Base-by-base conservation (phyloP, 1,140 invertebrate species). In the Drosophila orosa region DNA sequence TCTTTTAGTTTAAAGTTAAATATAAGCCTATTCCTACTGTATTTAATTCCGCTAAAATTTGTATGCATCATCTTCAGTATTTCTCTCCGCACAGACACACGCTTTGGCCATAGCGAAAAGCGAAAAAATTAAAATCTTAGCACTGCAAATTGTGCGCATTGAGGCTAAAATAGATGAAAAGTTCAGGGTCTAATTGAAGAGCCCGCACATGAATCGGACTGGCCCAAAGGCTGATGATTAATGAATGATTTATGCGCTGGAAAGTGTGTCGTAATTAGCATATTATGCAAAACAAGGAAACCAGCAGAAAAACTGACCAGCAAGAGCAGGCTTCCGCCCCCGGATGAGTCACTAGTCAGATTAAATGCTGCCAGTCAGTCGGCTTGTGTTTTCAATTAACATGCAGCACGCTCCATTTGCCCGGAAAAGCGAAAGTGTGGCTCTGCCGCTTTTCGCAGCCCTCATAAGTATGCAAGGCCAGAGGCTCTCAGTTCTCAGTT, bases 261-360 rank as follows among this genome's bases (percentile, higher is more conserved):
- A 87, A 87, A 78, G 65, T 67, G 62, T 69, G 62, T 63, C 55
- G 68, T 65, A 83, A 83, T 87, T 87, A 83, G 75, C 83, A 86
- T 86, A 79, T 67, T 87, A 83, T 83, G 79, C 63, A 80, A 79
- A 83, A 67, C 54, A 58, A 55, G 44, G 56, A 75, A 76, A 82
- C 63, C 62, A 77, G 55, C 55, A 60, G 48, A 54, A 63, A 62
- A 62, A 56, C 39, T 71, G 67, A 50, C 75, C 68, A 22, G 29
- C 12, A 13, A 55, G 10, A 55, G n/a, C 31, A 42, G 19, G 17
- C 59, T 55, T 59, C 48, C 24, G 31, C 8, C 27, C 17, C 39
- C 25, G 52, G 45, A 44, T 25, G 31, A 17, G 8, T 24, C 48
- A 45, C 27, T 40, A 39, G 40, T 40, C 59, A 65, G 48, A 65